These are phyloP conservation scores for Tineola bisselliella DNA, from an alignment of 2,888 invertebrate genomes.

Conservation along the genomic window DNA sequence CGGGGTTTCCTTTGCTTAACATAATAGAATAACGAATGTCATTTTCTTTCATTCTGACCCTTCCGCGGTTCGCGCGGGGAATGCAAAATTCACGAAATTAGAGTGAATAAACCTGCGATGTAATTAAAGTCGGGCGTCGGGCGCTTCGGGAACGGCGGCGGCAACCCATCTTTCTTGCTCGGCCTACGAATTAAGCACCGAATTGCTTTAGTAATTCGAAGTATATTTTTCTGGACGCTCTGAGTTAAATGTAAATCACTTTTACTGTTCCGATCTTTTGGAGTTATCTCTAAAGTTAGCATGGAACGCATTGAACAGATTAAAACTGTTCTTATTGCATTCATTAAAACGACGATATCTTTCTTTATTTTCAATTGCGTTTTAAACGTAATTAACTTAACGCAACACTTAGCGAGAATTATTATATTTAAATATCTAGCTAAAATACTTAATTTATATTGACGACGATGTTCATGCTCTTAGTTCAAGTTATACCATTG, in stretches of 20 bases:
- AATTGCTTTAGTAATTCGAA: conserved; percentile 64
- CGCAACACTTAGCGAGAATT: not conserved
- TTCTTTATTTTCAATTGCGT: not conserved
- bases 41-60: conserved; percentile 65
- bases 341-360: conserved; percentile 2
- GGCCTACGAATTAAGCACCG: conserved; percentile 65
- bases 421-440: not conserved
- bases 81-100: conserved; percentile 66
- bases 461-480: not conserved
- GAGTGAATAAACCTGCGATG: conserved; percentile 62
- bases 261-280: conserved; percentile 52
- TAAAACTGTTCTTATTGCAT: conserved; percentile 12
- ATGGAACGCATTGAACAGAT: conserved; percentile 5
- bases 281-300: conserved; percentile 4
- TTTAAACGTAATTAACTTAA: not conserved
- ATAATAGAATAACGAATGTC: conserved; percentile 67
- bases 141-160: conserved; percentile 34
- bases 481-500: not conserved
- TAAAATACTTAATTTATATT: not conserved
- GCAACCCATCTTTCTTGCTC: conserved; percentile 62
- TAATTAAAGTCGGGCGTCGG: conserved; percentile 60
- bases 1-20: conserved; percentile 50
- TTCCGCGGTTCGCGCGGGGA: conserved; percentile 63
- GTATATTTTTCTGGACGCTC: conserved; percentile 56
- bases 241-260: conserved; percentile 63